These are phyloP conservation scores for Lasioglossum vierecki DNA, from an alignment of 2,888 invertebrate species.

Conservation along the genomic window DNA sequence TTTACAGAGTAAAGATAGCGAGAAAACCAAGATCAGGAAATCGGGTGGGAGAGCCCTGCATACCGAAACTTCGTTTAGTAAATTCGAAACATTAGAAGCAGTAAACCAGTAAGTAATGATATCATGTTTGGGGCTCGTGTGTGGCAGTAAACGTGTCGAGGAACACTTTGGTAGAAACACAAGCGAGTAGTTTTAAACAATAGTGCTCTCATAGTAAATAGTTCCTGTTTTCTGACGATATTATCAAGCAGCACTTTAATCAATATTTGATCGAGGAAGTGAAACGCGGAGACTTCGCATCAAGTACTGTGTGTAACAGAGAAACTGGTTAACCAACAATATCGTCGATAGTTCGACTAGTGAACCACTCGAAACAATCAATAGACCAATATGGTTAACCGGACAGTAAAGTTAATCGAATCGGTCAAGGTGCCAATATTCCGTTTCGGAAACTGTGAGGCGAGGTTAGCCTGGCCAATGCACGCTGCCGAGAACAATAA, in stretches of 20 bases:
- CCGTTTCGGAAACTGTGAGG: slow-evolving; percentile 20
- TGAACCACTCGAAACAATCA: slow-evolving; percentile 43
- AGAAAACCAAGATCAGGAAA: too few species aligned
- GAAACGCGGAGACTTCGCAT: slow-evolving; percentile 1
- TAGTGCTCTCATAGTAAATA: background rate
- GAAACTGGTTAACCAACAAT: slow-evolving; percentile 45
- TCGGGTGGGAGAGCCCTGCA: too few species aligned
- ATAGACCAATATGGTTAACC: slow-evolving; percentile 55
- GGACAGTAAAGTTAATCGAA: slow-evolving; percentile 47
- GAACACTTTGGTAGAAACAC: background rate
- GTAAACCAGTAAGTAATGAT: too few species aligned
- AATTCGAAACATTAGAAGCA: too few species aligned
- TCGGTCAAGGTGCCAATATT: slow-evolving; percentile 44
- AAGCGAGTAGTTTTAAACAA: too few species aligned
- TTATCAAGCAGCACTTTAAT: background rate
- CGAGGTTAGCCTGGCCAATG: background rate
- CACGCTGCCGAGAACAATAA: too few species aligned
- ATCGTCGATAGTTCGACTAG: slow-evolving; percentile 32
- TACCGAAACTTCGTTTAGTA: too few species aligned
- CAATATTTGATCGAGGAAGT: background rate
- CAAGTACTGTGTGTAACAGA: background rate
- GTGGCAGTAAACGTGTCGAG: too few species aligned
- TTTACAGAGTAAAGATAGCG: too few species aligned
- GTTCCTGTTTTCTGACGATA: background rate
- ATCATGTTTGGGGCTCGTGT: background rate